Evolutionary conservation across 2,888 invertebrate species (phyloP), one percentile per base, ranked within the genome.

Genomic region (Zygothrica quintamaculata): DNA sequence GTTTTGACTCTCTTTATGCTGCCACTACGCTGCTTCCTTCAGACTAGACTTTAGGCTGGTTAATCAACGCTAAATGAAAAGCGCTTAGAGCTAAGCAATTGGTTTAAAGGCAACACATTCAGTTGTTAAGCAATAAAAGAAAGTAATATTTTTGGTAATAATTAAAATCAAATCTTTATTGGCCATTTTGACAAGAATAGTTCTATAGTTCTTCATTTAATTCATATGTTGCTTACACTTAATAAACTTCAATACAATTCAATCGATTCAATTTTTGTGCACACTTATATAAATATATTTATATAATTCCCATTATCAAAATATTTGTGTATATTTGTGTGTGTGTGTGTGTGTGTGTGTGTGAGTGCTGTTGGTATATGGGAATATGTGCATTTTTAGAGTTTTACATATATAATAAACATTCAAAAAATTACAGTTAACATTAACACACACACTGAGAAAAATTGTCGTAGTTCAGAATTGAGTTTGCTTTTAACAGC

Each of bases 131-230:
- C 1, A 16, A 7, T 12, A 16, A 22, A 56, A 33, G 31, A 34
- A 0, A 9, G 33, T 16, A 44, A n/a, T 9, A 1, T n/a, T n/a
- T 31, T 31, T 31, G n/a, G 31, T 22, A 0, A 16, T 50, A 36
- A 39, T 74, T 64, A 70, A 78, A 77, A 74, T 82, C 61, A 85
- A 80, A 76, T 75, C 50, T 84, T 89, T 89, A 90, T 90, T 90
- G 89, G 89, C 89, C 89, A 85, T 89, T 88, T 85, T 89, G 89
- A 90, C 90, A 90, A 90, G 89, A 90, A 89, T 89, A 88, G 84
- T 88, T 88, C 66, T 67, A 67, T 67, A 76, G 71, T 67, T 84
- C 56, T 48, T n/a, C n/a, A n/a, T 74, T 74, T 55, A 51, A 58
- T 58, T 68, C 55, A 18, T 68, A 50, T 52, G 58, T 68, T 68